Evolutionary conservation across 2,113 vertebrate species (phyloP).

Genomic region (Cheirogaleus medius): DNA sequence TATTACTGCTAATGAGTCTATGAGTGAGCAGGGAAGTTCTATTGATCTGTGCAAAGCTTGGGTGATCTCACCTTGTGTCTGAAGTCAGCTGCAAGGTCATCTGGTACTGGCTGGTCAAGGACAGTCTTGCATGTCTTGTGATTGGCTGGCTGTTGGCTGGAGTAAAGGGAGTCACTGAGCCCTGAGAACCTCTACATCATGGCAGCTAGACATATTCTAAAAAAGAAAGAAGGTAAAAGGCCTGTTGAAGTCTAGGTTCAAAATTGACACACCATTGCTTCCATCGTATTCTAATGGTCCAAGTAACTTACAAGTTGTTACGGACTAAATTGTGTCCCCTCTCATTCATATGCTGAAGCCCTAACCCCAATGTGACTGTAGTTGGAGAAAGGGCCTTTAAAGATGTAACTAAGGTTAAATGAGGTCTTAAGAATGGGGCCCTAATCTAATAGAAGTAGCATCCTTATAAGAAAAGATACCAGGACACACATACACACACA

Average conservation of each 20-base stretch:
- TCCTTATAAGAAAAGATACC: not conserved
- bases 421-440: not conserved
- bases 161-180: not conserved
- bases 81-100: not conserved
- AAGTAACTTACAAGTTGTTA: not conserved
- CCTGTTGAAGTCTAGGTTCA: not conserved
- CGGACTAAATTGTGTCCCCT: not conserved
- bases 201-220: not conserved
- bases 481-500: not conserved
- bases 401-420: not conserved
- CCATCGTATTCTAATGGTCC: not conserved
- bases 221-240: not conserved
- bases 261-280: not conserved
- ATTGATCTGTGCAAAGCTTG: not conserved
- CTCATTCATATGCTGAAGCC: not conserved
- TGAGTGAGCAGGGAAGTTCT: not conserved
- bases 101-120: not conserved
- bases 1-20: not conserved
- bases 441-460: not conserved
- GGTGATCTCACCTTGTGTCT: not conserved
- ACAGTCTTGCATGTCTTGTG: not conserved
- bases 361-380: not conserved
- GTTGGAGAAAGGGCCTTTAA: not conserved
- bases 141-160: not conserved
- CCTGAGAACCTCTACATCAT: not conserved